Conservation (phyloP, 2,888 invertebrate genomes). For the Gastrophysa polygoni region DNA sequence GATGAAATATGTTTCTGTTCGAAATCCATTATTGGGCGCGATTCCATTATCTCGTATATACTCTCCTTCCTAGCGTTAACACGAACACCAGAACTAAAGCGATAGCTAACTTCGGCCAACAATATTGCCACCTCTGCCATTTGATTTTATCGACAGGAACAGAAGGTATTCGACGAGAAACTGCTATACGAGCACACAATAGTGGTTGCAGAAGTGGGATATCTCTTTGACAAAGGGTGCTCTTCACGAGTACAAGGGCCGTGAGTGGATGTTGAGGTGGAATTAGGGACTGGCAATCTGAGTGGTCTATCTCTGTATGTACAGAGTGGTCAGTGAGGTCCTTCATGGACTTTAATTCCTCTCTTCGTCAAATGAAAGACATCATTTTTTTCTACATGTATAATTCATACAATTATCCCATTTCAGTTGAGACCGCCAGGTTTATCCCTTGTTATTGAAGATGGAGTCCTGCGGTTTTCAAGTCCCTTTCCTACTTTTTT, state of each 20-base stretch:
- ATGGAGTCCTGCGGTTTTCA: too few relatives aligned
- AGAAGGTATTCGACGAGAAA: neutral
- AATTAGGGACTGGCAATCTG: neutral
- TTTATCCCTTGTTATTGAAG: too few relatives aligned
- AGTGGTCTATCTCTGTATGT: too few relatives aligned
- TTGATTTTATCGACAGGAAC: constrained; percentile 1
- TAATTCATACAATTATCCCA: too few relatives aligned
- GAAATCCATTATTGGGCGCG: too few relatives aligned
- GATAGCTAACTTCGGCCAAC: neutral
- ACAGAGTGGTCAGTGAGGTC: too few relatives aligned
- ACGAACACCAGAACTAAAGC: neutral
- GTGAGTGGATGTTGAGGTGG: neutral
- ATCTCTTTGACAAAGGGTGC: constrained; percentile 1
- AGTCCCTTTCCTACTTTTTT: too few relatives aligned
- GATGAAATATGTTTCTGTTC: too few relatives aligned
- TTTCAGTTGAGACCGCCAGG: too few relatives aligned
- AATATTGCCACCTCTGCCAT: neutral
- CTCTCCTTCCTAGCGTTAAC: neutral
- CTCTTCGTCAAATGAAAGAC: too few relatives aligned
- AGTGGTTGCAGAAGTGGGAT: neutral
- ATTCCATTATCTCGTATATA: neutral
- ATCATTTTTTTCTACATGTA: too few relatives aligned
- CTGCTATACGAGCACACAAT: neutral
- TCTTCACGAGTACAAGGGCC: neutral
- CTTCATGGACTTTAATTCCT: too few relatives aligned